Evolutionary conservation across 2,797 vertebrate species (phyloP).

Genomic region (Erithacus rubecula): DNA sequence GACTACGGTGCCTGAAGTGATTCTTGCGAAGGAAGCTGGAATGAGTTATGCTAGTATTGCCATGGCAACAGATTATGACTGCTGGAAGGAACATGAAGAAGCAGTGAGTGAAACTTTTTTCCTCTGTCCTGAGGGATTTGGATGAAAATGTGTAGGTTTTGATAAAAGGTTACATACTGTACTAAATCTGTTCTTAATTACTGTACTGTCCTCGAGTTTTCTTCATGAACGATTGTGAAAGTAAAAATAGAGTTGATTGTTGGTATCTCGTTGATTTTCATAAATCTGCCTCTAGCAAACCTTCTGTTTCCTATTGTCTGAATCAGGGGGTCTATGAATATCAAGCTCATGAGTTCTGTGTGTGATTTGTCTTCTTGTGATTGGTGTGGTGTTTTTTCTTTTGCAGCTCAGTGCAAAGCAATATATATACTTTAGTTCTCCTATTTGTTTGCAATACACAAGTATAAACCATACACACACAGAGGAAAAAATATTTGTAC

Average conservation of each 20-base stretch:
- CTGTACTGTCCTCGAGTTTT: background rate
- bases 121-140: background rate
- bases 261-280: background rate
- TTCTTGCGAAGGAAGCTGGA: slow-evolving; percentile 94
- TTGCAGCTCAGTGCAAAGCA: background rate
- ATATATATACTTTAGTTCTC: background rate
- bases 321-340: background rate
- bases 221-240: background rate
- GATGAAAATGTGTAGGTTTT: background rate
- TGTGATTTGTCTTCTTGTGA: background rate
- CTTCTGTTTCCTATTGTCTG: background rate
- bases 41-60: slow-evolving; percentile 95
- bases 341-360: background rate
- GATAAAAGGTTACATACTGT: background rate
- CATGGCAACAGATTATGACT: slow-evolving; percentile 98
- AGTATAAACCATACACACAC: no score
- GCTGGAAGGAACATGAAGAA: slow-evolving; percentile 97
- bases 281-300: background rate
- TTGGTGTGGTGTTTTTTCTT: background rate
- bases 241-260: background rate
- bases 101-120: slow-evolving; percentile 79
- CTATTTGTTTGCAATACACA: background rate
- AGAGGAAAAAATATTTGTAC: background rate
- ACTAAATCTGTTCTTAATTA: background rate
- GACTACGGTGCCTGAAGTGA: slow-evolving; percentile 96